phyloP scores from a whole-genome alignment of 2,113 vertebrate species.

The Seriola quinqueradiata region DNA sequence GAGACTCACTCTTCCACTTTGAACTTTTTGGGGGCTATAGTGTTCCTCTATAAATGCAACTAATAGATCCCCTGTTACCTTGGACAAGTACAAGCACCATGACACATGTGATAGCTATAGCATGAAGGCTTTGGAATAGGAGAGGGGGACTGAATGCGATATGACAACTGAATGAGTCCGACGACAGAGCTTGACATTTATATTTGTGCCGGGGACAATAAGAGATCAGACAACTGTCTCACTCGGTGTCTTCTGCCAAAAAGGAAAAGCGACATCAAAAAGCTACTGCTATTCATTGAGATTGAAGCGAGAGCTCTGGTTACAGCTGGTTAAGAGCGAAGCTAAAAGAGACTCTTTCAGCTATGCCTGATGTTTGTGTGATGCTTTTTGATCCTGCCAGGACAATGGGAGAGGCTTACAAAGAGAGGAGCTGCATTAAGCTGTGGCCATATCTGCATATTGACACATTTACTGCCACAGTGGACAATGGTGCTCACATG shows the following conservation, averaged over 20 bases:
- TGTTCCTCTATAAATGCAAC: constrained; percentile 76
- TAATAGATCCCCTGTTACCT: constrained; percentile 76
- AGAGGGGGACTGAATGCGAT: constrained; percentile 53
- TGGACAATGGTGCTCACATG: constrained; percentile 26
- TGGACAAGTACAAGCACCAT: constrained; percentile 43
- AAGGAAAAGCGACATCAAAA: constrained; percentile 75
- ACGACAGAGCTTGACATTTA: constrained; percentile 75
- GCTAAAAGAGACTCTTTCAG: constrained; percentile 74
- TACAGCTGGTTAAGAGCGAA: constrained; percentile 66
- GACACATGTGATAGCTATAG: constrained; percentile 66
- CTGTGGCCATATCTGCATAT: constrained; percentile 12
- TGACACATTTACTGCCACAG: constrained; percentile 40
- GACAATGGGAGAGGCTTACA: constrained; percentile 57
- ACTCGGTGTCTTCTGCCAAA: constrained; percentile 60
- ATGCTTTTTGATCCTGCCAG: constrained; percentile 68
- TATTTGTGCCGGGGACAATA: constrained; percentile 76
- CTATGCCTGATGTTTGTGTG: constrained; percentile 46
- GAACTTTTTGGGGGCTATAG: constrained; percentile 65
- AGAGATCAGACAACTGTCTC: constrained; percentile 78
- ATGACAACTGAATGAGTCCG: constrained; percentile 68
- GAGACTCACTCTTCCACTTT: constrained; percentile 63
- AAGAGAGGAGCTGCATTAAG: constrained; percentile 38
- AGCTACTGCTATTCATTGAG: constrained; percentile 57
- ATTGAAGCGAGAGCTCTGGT: constrained; percentile 57
- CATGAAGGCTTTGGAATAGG: constrained; percentile 54